Conservation (phyloP, 2,113 vertebrate genomes). For the Tretioscincus oriximinensis region DNA sequence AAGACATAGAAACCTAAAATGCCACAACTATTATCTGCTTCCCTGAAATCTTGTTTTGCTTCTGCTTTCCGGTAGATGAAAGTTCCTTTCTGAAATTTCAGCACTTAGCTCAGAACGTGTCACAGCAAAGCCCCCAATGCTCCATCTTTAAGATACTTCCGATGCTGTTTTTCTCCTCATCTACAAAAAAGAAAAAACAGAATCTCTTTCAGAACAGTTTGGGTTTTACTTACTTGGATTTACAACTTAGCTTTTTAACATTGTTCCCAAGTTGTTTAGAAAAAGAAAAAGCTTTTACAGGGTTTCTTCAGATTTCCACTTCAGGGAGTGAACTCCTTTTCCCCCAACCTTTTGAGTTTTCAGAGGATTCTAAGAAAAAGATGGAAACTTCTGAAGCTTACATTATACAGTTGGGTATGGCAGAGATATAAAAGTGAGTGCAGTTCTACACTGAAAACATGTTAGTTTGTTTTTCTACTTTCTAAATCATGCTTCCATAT, state of each 20-base stretch:
- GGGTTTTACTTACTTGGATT: constrained; percentile 63
- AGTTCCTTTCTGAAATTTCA: constrained; percentile 37
- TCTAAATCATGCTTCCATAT: background rate
- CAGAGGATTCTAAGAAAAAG: constrained; percentile 23
- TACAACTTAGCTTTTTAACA: constrained; percentile 45
- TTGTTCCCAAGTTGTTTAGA: constrained; percentile 42
- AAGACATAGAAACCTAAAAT: constrained; percentile 11
- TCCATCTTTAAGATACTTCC: constrained; percentile 59
- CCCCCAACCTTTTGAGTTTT: constrained; percentile 3
- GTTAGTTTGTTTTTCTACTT: background rate
- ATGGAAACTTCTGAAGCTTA: background rate
- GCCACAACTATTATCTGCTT: constrained; percentile 39
- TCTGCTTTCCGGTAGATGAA: constrained; percentile 23
- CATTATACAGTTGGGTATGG: background rate
- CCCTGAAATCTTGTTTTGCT: constrained; percentile 41
- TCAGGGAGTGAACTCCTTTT: constrained; percentile 39
- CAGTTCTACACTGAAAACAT: background rate
- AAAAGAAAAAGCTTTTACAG: constrained; percentile 39
- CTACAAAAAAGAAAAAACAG: constrained; percentile 60
- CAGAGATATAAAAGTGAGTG: background rate
- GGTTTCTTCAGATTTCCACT: constrained; percentile 34
- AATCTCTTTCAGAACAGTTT: constrained; percentile 50
- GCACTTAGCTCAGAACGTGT: constrained; percentile 46
- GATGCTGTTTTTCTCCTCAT: constrained; percentile 60
- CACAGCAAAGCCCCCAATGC: constrained; percentile 48